Base-by-base conservation (phyloP, 1,140 invertebrate genomes). In the Metopolophium dirhodum region DNA sequence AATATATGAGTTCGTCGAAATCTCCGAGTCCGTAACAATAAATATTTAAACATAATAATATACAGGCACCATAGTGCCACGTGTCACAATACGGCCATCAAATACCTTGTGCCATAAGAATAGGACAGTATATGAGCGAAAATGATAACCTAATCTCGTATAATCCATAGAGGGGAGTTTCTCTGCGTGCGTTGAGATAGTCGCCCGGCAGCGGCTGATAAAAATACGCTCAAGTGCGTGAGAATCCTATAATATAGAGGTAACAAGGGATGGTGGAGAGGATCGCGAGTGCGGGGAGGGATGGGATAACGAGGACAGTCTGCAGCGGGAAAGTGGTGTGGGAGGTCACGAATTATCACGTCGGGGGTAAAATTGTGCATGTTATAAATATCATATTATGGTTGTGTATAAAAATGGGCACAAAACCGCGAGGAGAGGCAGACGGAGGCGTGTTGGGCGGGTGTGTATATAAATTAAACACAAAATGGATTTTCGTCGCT, bases 401-500 rank as follows among this genome's bases (percentile, higher is more conserved):
- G 61, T 6, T n/a, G 30, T 14, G 61, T 68, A 41, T 41, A 68
- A 68, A 68, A 68, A 68, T 68, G 30, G 30, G 61, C 11, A 30
- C 30, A n/a, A 68, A 30, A 68, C 61, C 11, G 30, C 61, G 4
- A 8, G 26, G 61, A n/a, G 9, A 0, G 30, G 26, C 11, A 8
- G 83, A 0, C 23, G 82, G 30, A 11, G 83, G 0, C 9, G 82
- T 57, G 82, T 49, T 49, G 37, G 7, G 23, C 37, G 23, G 22
- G 83, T 0, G 22, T 68, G 61, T 68, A 41, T 37, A 85, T 85
- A 85, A 85, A 85, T 85, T 85, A 85, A 85, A 85, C 37, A 35
- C 37, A 26, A 85, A 85, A 85, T 85, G 83, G 83, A 85, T 85
- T 85, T 85, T 85, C 22, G 61, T 68, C 61, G 61, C 30, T 68